Evolutionary conservation across 2,797 vertebrate species (phyloP).

Genomic region (Coregonus ussuriensis): DNA sequence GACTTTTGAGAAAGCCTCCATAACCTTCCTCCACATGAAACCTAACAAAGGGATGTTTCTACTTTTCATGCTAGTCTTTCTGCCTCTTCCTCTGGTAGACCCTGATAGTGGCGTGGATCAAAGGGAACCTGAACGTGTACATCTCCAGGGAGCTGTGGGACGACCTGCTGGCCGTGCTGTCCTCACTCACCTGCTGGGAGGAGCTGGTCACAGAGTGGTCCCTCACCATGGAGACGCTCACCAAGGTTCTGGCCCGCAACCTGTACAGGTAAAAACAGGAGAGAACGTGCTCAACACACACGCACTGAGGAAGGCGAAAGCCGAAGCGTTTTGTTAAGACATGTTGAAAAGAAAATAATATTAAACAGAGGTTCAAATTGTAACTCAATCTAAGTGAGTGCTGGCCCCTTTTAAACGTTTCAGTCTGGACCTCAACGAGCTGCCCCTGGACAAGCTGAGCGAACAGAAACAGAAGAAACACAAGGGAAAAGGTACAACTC

Average conservation of each 20-base stretch:
- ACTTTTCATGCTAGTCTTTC: background rate
- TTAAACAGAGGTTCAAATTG: too few species aligned
- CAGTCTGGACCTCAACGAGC: constrained; percentile 88
- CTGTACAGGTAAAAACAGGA: constrained; percentile 77
- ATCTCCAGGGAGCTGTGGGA: constrained; percentile 98
- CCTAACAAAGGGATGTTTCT: too few species aligned
- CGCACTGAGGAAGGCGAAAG: background rate
- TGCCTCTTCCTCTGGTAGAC: constrained; percentile 76
- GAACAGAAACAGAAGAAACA: constrained; percentile 99
- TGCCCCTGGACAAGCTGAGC: constrained; percentile 96
- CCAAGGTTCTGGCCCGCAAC: constrained; percentile 97
- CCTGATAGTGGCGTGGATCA: constrained; percentile 99
- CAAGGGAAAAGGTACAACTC: constrained; percentile 92
- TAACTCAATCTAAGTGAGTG: too few species aligned
- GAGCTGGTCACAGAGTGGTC: constrained; percentile 99
- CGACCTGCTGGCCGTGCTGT: constrained; percentile 92
- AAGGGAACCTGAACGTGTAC: constrained; percentile 97
- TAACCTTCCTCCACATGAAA: too few species aligned
- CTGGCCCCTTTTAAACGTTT: background rate
- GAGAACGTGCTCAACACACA: background rate
- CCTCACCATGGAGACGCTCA: constrained; percentile 98
- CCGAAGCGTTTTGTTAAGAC: background rate
- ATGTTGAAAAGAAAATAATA: too few species aligned
- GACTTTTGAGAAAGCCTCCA: too few species aligned
- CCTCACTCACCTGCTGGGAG: constrained; percentile 96